Conservation (phyloP, 53 echinoderm and acorn worm species). For the Echinometra lucunter region DNA sequence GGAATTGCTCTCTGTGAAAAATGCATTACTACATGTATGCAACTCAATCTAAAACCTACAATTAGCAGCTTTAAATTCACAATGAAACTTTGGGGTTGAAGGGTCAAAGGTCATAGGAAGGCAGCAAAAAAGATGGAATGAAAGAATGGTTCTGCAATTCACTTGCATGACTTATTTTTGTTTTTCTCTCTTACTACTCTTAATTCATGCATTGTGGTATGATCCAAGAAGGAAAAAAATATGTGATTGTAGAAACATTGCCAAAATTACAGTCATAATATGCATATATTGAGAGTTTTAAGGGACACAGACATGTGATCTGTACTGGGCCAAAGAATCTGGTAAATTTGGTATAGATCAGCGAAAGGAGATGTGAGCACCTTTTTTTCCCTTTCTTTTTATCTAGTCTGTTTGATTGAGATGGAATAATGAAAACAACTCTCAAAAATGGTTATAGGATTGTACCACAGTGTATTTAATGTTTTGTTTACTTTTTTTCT, state of each 20-base stretch:
- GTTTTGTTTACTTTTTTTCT: constrained; percentile 31
- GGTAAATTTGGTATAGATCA: too few relatives aligned
- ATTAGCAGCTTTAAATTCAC: neutral
- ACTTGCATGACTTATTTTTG: constrained; percentile 59
- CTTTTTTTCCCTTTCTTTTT: too few relatives aligned
- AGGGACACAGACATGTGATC: too few relatives aligned
- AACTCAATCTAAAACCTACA: neutral
- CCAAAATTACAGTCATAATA: neutral
- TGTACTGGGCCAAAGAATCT: too few relatives aligned
- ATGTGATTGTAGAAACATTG: too few relatives aligned
- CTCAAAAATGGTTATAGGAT: neutral
- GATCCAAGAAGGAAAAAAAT: too few relatives aligned
- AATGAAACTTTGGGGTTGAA: constrained; percentile 56
- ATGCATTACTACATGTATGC: too few relatives aligned
- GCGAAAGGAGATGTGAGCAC: too few relatives aligned
- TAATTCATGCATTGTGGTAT: constrained; percentile 6
- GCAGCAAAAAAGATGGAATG: neutral
- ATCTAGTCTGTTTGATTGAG: too few relatives aligned
- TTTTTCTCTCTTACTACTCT: constrained; percentile 33
- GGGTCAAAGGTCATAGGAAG: constrained; percentile 51
- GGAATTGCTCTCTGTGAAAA: neutral
- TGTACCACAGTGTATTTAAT: constrained; percentile 26
- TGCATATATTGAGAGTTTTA: too few relatives aligned
- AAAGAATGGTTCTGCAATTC: constrained; percentile 62
- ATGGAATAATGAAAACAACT: neutral